Conservation (phyloP, 1,140 invertebrate species). For the Chrysopa pallens region DNA sequence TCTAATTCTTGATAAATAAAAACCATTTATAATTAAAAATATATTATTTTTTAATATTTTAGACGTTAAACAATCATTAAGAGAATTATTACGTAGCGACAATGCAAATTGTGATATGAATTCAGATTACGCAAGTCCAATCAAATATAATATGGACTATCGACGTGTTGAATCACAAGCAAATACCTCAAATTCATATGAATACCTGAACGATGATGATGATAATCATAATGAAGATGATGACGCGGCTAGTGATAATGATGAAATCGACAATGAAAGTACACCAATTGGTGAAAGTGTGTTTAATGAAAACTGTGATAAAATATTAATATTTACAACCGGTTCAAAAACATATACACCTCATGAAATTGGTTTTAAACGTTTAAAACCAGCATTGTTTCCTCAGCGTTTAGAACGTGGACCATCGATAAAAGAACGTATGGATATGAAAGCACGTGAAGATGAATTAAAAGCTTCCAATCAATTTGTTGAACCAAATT, state of each 20-base stretch:
- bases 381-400: slow-evolving; percentile 53
- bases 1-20: too few species aligned
- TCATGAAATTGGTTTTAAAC: slow-evolving; percentile 75
- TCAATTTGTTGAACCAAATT: slow-evolving; percentile 37
- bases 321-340: slow-evolving; percentile 62
- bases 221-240: slow-evolving; percentile 14
- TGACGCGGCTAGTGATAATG: slow-evolving; percentile 16
- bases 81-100: too few species aligned
- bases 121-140: too few species aligned
- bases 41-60: too few species aligned
- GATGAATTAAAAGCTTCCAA: slow-evolving; percentile 25
- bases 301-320: slow-evolving; percentile 28
- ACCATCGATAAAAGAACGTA: slow-evolving; percentile 43
- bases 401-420: slow-evolving; percentile 49
- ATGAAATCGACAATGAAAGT: slow-evolving; percentile 6
- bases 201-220: slow-evolving; percentile 16
- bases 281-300: slow-evolving; percentile 8
- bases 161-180: slow-evolving; percentile 24
- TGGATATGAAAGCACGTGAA: slow-evolving; percentile 35
- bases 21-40: too few species aligned
- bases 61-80: too few species aligned
- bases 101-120: too few species aligned
- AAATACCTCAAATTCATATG: too few species aligned
- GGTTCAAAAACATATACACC: slow-evolving; percentile 72
- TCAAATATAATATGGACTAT: slow-evolving; percentile 36